Conservation (phyloP, 2,888 invertebrate genomes). For the Andrena trimmerana region DNA sequence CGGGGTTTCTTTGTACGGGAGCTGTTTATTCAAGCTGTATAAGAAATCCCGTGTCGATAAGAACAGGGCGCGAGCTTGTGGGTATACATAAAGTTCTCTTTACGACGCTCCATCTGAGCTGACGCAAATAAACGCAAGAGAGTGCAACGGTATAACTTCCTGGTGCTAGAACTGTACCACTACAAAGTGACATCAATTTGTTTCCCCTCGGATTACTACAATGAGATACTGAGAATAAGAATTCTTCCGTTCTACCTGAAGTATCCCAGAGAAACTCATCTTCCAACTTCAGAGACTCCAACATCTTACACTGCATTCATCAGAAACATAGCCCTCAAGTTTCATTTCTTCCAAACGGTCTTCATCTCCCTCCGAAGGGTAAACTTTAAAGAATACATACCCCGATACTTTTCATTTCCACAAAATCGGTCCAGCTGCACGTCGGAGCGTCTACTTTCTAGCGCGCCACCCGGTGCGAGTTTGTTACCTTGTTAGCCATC, state of each 20-base stretch:
- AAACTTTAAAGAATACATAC: background rate
- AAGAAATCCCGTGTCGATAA: background rate
- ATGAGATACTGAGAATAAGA: background rate
- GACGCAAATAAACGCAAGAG: constrained; percentile 7
- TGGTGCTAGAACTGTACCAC: background rate
- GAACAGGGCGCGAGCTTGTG: background rate
- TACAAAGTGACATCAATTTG: background rate
- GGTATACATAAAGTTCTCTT: constrained; percentile 3
- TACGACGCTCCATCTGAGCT: background rate
- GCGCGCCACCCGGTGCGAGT: too few relatives aligned
- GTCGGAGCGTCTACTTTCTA: background rate
- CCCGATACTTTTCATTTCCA: background rate
- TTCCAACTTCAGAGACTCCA: too few relatives aligned
- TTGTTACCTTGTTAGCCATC: too few relatives aligned
- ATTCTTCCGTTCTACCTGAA: background rate
- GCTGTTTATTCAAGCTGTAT: constrained; percentile 12
- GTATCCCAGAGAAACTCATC: too few relatives aligned
- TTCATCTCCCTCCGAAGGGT: too few relatives aligned
- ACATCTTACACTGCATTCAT: too few relatives aligned
- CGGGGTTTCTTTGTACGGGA: background rate
- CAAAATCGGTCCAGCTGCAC: background rate
- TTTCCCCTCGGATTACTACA: background rate
- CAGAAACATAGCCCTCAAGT: background rate
- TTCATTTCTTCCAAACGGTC: background rate
- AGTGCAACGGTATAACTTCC: constrained; percentile 9